Base-by-base conservation (phyloP, 2,888 invertebrate species). In the Papilio elwesi region DNA sequence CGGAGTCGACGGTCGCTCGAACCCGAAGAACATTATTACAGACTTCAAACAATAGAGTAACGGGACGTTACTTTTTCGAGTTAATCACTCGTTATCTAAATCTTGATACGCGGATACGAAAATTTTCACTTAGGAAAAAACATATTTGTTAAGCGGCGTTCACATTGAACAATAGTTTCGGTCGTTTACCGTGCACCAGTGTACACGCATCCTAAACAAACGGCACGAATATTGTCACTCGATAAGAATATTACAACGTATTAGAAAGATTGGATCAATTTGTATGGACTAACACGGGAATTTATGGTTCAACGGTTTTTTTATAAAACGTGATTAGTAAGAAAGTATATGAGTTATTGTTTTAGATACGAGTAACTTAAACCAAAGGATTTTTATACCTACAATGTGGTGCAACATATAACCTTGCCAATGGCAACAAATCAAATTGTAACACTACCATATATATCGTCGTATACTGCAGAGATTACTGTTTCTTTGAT, bases 31-130 rank as follows among this genome's bases (percentile, higher is more conserved):
- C 79, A 71, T 77, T 79, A 79, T 78, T 76, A 74, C 68, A 47
- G 78, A 55, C 75, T 70, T 70, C 72, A 74, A 80, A 83, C 84
- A 83, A 84, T 83, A 78, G 79, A 78, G 77, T 80, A 81, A 81
- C 81, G 82, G 82, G 78, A 77, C 74, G 70, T 75, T 77, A 75
- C 75, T 78, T 78, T 76, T 76, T 77, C 75, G 68, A 77, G 74
- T 77, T 78, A 77, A 76, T 77, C 74, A 73, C 74, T 74, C 53
- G 57, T 74, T 73, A 74, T 75, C 76, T 74, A 47, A 63, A 75
- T 76, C 75, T 75, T 59, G 65, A 68, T 65, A 63, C 62, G 70
- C 62, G 74, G 49, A 74, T 76, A 74, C 70, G 59, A 67, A 62
- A 66, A 70, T 74, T 66, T 74, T 76, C 74, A 71, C 64, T 76